Percentiles rank a stretch among this genome's conserved stretches.
Evolutionary conservation across 2,797 vertebrate genomes (phyloP).

Genomic region (Anabas testudineus): DNA sequence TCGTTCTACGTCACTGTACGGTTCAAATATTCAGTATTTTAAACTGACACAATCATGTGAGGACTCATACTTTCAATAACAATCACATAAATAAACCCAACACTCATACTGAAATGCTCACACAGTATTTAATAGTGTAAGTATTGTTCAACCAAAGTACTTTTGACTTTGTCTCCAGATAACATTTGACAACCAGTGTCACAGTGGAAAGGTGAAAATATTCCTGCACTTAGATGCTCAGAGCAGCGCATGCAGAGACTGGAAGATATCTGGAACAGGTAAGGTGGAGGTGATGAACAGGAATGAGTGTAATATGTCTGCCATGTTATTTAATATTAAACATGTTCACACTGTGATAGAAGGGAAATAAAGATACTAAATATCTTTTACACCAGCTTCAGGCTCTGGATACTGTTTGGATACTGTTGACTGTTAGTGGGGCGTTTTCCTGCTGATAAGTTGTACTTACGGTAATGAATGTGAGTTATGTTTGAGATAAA

Average conservation of each 20-base stretch:
- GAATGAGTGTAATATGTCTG: no score
- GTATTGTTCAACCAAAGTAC: neutral
- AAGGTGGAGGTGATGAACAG: constrained; percentile 32
- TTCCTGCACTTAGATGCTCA: constrained; percentile 89
- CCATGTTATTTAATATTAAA: neutral
- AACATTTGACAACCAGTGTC: constrained; percentile 92
- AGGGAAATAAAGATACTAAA: neutral
- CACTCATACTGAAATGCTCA: no score
- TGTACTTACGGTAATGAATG: constrained; percentile 45
- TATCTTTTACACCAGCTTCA: constrained; percentile 5
- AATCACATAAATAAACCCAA: no score
- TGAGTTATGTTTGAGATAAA: constrained; percentile 59
- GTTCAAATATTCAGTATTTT: constrained; percentile 10
- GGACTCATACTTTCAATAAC: neutral
- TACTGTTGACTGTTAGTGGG: constrained; percentile 20
- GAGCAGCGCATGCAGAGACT: constrained; percentile 89
- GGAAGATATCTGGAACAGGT: constrained; percentile 93
- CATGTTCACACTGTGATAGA: neutral
- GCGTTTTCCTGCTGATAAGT: constrained; percentile 29
- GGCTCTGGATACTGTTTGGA: neutral
- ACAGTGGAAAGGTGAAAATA: constrained; percentile 95
- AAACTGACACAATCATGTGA: neutral
- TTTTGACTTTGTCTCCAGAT: constrained; percentile 83
- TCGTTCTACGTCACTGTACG: constrained; percentile 89
- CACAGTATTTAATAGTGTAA: no score